phyloP scores from a whole-genome alignment of 1,140 invertebrate species.

The Batillaria attramentaria region DNA sequence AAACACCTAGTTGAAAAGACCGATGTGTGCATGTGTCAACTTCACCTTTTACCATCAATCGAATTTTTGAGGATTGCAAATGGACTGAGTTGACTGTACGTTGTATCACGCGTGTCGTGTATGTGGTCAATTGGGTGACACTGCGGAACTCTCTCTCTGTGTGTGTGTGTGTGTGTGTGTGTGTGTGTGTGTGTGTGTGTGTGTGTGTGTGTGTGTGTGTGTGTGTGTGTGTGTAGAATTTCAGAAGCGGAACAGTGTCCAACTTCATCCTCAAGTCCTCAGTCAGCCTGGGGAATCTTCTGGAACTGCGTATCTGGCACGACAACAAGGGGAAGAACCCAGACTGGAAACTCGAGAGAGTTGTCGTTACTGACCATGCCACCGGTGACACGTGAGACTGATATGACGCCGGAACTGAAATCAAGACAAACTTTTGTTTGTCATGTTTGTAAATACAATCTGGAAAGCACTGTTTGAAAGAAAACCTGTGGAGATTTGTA shows the following conservation, averaged over 20 bases:
- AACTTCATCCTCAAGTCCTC: slow-evolving; percentile 68
- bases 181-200: neutral
- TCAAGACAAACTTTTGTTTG: too few species aligned
- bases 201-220: neutral
- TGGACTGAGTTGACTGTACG: too few species aligned
- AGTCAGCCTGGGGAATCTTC: slow-evolving; percentile 71
- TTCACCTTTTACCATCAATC: too few species aligned
- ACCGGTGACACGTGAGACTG: too few species aligned
- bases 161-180: slow-evolving; percentile 3
- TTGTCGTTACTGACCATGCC: slow-evolving; percentile 73
- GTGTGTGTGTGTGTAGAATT: slow-evolving; percentile 39
- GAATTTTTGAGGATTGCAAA: too few species aligned
- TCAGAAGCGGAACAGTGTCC: slow-evolving; percentile 43
- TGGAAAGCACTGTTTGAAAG: too few species aligned
- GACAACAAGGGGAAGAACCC: slow-evolving; percentile 71
- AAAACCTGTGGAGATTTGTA: neutral
- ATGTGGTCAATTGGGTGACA: neutral
- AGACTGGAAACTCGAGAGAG: slow-evolving; percentile 73
- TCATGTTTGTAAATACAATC: too few species aligned
- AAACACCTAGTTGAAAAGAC: too few species aligned
- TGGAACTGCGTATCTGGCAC: slow-evolving; percentile 74
- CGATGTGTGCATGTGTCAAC: too few species aligned
- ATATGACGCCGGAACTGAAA: too few species aligned
- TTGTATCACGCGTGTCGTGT: too few species aligned
- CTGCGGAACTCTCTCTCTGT: neutral